Percentiles rank a stretch among this genome's conserved stretches.
phyloP scores from a whole-genome alignment of 1,140 invertebrate genomes.

The Trichonephila clavipes region DNA sequence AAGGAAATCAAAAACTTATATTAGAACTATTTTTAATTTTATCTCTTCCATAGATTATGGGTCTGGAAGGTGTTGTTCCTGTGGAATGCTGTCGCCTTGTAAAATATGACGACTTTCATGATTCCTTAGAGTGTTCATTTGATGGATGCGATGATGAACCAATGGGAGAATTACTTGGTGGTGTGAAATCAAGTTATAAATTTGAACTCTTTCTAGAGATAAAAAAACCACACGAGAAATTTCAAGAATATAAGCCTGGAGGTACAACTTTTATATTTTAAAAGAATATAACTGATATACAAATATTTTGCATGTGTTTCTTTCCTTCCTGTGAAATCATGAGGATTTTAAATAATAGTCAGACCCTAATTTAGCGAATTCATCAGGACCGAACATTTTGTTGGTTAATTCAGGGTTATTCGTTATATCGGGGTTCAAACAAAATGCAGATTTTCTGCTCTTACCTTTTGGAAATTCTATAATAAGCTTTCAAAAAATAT shows the following conservation, averaged over 20 bases:
- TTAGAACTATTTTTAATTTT: background rate
- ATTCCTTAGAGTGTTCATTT: conserved; percentile 87
- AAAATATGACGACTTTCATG: conserved; percentile 86
- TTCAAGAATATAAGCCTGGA: conserved; percentile 85
- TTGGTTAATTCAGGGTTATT: too few species aligned
- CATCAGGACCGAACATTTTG: too few species aligned
- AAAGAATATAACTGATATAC: too few species aligned
- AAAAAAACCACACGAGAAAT: conserved; percentile 84
- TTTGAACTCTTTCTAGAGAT: conserved; percentile 87
- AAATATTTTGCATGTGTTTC: too few species aligned
- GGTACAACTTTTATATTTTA: conserved; percentile 80
- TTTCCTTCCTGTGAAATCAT: too few species aligned
- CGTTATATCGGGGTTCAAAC: too few species aligned
- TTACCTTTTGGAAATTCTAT: too few species aligned
- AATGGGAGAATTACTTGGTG: conserved; percentile 83
- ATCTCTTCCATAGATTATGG: conserved; percentile 82
- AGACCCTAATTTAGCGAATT: too few species aligned
- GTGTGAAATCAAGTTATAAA: conserved; percentile 81
- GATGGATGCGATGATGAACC: conserved; percentile 84
- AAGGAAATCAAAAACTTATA: too few species aligned
- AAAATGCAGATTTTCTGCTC: too few species aligned
- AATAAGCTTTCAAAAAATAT: too few species aligned
- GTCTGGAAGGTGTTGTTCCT: conserved; percentile 84
- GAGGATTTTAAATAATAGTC: too few species aligned
- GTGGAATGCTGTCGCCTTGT: conserved; percentile 88